Percentiles rank a stretch among this genome's conserved stretches.
Conservation (phyloP, 2,113 vertebrate genomes). For the Heteronetta atricapilla region DNA sequence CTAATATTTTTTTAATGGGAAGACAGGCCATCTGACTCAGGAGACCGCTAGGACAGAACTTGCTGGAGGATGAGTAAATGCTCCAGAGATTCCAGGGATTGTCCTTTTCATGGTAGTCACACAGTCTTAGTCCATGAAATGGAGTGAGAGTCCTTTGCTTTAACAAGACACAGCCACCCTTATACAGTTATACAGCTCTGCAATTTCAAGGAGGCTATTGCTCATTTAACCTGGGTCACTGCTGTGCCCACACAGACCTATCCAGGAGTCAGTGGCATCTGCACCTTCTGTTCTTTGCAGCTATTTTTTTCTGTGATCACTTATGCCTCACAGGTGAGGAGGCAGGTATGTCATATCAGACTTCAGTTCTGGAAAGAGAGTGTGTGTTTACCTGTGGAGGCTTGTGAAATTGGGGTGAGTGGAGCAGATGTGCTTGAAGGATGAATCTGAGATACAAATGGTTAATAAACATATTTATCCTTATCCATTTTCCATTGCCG, state of each 20-base stretch:
- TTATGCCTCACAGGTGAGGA: background rate
- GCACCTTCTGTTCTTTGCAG: background rate
- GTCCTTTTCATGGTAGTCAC: background rate
- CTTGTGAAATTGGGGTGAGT: background rate
- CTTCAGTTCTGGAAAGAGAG: background rate
- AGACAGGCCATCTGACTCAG: background rate
- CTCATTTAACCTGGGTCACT: background rate
- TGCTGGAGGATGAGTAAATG: background rate
- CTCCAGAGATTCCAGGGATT: background rate
- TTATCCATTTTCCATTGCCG: background rate
- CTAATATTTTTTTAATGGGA: background rate
- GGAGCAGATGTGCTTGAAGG: background rate
- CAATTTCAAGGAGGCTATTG: background rate
- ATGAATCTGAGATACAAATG: background rate
- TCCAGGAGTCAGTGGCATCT: background rate
- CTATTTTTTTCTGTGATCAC: background rate
- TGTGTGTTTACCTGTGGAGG: background rate
- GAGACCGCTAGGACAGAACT: background rate
- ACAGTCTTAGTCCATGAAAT: background rate
- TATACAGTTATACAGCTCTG: background rate
- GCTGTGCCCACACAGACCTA: background rate
- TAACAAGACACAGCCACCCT: background rate
- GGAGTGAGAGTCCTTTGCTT: background rate
- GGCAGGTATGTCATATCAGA: background rate
- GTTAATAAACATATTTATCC: background rate